phyloP scores from a whole-genome alignment of 2,797 vertebrate genomes.

The Alauda arvensis region DNA sequence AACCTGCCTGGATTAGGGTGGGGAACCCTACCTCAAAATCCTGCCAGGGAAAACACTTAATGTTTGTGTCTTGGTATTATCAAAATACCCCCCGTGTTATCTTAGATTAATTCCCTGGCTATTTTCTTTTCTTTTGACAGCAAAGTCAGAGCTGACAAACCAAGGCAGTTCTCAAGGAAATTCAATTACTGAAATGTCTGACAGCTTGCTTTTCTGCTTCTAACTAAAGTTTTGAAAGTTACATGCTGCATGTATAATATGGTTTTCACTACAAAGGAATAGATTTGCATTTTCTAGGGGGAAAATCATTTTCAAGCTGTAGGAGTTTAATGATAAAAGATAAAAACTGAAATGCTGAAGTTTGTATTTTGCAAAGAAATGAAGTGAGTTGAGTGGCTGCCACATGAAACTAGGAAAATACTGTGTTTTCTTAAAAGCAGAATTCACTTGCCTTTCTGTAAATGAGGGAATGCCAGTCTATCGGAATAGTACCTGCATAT shows the following conservation, averaged over 20 bases:
- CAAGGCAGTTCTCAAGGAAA: slow-evolving; percentile 72
- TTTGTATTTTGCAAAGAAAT: slow-evolving; percentile 45
- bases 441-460: slow-evolving; percentile 41
- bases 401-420: slow-evolving; percentile 58
- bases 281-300: slow-evolving; percentile 57
- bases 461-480: slow-evolving; percentile 33
- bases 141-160: slow-evolving; percentile 73
- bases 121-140: slow-evolving; percentile 73
- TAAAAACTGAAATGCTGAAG: slow-evolving; percentile 51
- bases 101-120: slow-evolving; percentile 68
- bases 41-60: slow-evolving; percentile 49
- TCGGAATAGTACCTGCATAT: neutral
- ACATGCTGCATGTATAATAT: slow-evolving; percentile 61
- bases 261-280: slow-evolving; percentile 56
- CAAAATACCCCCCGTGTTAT: slow-evolving; percentile 64
- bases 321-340: slow-evolving; percentile 56
- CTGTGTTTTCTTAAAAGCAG: slow-evolving; percentile 50
- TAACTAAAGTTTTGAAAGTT: slow-evolving; percentile 70
- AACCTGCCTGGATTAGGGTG: neutral
- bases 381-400: slow-evolving; percentile 53
- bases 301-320: slow-evolving; percentile 61
- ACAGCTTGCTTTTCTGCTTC: slow-evolving; percentile 70
- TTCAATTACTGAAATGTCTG: slow-evolving; percentile 75
- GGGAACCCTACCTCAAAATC: neutral
- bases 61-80: slow-evolving; percentile 60